Evolutionary conservation across 2,797 vertebrate species (phyloP).

Genomic region (Graptemys geographica): DNA sequence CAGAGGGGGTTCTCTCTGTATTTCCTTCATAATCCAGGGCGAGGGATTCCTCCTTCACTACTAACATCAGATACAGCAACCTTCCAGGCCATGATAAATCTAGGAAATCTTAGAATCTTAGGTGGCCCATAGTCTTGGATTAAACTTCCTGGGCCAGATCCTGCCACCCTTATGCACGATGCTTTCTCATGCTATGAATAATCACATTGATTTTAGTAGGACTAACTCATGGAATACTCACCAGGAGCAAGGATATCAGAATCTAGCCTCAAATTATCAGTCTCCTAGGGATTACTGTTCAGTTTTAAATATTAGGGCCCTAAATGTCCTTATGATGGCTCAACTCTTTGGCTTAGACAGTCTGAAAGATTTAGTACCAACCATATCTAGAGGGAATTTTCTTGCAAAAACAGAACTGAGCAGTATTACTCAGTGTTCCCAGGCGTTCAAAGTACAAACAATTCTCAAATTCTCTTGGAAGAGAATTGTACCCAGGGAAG

Average conservation of each 20-base stretch:
- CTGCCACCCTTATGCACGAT: not conserved
- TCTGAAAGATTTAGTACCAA: constrained; percentile 27
- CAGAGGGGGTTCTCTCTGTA: not conserved
- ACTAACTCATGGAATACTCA: not conserved
- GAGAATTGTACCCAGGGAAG: constrained; percentile 51
- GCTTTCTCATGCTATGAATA: not conserved
- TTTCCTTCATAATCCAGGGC: not conserved
- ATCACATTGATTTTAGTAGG: not conserved
- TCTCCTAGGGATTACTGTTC: constrained; percentile 37
- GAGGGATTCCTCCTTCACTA: not conserved
- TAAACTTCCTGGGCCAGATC: not conserved
- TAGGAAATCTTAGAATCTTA: not conserved
- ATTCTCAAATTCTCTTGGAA: constrained; percentile 49
- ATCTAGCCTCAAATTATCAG: constrained; percentile 32
- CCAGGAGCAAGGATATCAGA: not conserved
- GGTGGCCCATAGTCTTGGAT: not conserved
- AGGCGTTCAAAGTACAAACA: constrained; percentile 24
- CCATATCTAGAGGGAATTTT: not conserved
- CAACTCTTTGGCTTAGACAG: not conserved
- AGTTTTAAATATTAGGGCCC: not conserved
- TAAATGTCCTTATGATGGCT: constrained; percentile 37
- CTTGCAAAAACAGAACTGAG: constrained; percentile 11
- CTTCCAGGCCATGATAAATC: not conserved
- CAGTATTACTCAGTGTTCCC: constrained; percentile 28
- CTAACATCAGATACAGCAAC: not conserved